A percentile compares a stretch with the other conserved stretches of the same genome.
phyloP scores from a whole-genome alignment of 2,888 invertebrate genomes.

The Alentia gelatinosa region DNA sequence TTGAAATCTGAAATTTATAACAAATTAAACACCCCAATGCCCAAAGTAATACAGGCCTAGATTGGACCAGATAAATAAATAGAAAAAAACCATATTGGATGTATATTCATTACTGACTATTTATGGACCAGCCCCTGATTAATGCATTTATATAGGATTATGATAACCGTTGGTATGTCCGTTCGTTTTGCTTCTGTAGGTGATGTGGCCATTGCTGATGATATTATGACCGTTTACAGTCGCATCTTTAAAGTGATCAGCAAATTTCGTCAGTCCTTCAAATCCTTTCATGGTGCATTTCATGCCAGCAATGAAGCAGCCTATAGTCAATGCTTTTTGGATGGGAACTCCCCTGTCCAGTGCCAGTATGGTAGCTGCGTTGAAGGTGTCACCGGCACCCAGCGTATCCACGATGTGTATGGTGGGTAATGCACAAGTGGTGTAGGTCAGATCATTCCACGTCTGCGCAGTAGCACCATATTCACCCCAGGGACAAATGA shows the following conservation, averaged over 20 bases:
- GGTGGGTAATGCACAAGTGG: conserved; percentile 82
- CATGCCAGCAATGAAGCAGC: conserved; percentile 84
- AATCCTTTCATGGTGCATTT: conserved; percentile 81
- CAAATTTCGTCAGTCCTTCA: conserved; percentile 62
- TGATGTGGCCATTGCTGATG: too few relatives aligned
- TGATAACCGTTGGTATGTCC: too few relatives aligned
- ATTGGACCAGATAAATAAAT: too few relatives aligned
- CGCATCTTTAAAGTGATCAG: neutral
- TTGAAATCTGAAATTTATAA: too few relatives aligned
- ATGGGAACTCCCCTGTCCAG: conserved; percentile 81
- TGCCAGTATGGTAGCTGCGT: conserved; percentile 84
- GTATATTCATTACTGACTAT: too few relatives aligned
- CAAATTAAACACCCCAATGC: too few relatives aligned
- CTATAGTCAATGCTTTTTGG: conserved; percentile 83
- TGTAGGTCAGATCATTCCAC: conserved; percentile 74
- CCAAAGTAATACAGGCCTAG: too few relatives aligned
- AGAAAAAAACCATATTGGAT: too few relatives aligned
- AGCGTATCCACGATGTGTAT: conserved; percentile 84
- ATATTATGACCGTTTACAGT: too few relatives aligned
- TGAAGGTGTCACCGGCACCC: conserved; percentile 87
- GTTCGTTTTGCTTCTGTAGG: too few relatives aligned
- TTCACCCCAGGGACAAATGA: conserved; percentile 85
- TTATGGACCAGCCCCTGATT: too few relatives aligned
- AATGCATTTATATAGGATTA: too few relatives aligned
- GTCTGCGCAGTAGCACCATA: conserved; percentile 81